phyloP scores from a whole-genome alignment of 2,797 vertebrate genomes.

The Yasuhikotakia modesta region DNA sequence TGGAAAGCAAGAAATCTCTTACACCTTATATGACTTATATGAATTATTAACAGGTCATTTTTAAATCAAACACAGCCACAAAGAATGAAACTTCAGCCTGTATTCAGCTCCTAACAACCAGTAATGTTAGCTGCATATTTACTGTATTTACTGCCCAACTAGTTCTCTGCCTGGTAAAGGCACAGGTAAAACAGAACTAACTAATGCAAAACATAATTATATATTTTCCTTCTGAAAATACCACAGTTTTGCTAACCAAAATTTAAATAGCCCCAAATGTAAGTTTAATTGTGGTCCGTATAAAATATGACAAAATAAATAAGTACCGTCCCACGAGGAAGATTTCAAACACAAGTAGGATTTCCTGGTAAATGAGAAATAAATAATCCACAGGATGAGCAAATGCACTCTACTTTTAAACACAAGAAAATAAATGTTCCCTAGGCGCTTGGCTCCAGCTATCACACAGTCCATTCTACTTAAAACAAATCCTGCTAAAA shows the following conservation, averaged over 20 bases:
- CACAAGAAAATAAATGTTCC: slow-evolving; percentile 63
- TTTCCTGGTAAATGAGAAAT: slow-evolving; percentile 61
- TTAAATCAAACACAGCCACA: too few species aligned
- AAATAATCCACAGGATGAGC: slow-evolving; percentile 60
- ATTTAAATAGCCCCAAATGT: slow-evolving; percentile 38
- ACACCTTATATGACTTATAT: neutral
- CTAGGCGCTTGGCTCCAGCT: slow-evolving; percentile 52
- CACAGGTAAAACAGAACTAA: slow-evolving; percentile 3
- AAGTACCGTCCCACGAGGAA: slow-evolving; percentile 44
- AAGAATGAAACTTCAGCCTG: neutral
- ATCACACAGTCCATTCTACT: slow-evolving; percentile 57
- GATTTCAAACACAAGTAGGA: slow-evolving; percentile 55
- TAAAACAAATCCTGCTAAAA: slow-evolving; percentile 62
- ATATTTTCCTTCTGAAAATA: slow-evolving; percentile 30
- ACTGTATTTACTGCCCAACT: neutral
- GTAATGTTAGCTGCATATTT: too few species aligned
- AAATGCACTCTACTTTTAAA: slow-evolving; percentile 63
- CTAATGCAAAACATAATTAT: neutral
- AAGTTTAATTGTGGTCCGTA: slow-evolving; percentile 55
- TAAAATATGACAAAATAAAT: slow-evolving; percentile 60
- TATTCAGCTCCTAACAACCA: neutral
- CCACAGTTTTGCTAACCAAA: slow-evolving; percentile 8
- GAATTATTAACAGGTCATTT: too few species aligned
- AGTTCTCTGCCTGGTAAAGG: neutral
- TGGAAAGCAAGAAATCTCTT: too few species aligned